Evolutionary conservation across 2,888 invertebrate species (phyloP).

Genomic region (Leptogaster cylindrica): DNA sequence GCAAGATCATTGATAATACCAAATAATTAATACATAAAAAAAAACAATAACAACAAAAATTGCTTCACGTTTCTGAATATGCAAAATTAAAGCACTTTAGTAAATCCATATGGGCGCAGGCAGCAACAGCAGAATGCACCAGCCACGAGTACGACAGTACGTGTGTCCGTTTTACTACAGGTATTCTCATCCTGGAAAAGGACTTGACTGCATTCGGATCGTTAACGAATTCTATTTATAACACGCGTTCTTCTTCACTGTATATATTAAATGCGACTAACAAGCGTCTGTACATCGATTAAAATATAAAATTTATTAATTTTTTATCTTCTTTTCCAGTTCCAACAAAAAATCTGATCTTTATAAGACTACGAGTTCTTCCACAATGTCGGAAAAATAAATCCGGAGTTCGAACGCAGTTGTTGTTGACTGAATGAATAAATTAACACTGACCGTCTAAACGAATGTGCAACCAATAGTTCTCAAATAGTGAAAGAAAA

Average conservation of each 20-base stretch:
- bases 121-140: no score
- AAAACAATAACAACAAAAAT: constrained; percentile 2
- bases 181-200: constrained; percentile 16
- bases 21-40: neutral
- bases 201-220: neutral
- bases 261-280: no score
- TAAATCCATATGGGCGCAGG: no score
- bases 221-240: constrained; percentile 19
- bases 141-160: no score
- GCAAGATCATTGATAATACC: neutral
- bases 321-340: neutral
- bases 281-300: constrained; percentile 12
- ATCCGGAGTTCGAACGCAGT: constrained; percentile 17
- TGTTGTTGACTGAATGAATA: constrained; percentile 62
- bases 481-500: constrained; percentile 37
- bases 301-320: no score
- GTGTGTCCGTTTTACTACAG: no score
- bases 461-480: constrained; percentile 45
- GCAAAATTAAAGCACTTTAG: no score
- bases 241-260: constrained; percentile 12
- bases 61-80: constrained; percentile 24
- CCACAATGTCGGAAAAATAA: neutral
- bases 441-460: constrained; percentile 61
- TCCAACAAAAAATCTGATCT: constrained; percentile 8
- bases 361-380: constrained; percentile 4